Percentiles rank a stretch among this genome's conserved stretches.
Conservation (phyloP, 1,140 invertebrate genomes). For the Hormaphis cornu region DNA sequence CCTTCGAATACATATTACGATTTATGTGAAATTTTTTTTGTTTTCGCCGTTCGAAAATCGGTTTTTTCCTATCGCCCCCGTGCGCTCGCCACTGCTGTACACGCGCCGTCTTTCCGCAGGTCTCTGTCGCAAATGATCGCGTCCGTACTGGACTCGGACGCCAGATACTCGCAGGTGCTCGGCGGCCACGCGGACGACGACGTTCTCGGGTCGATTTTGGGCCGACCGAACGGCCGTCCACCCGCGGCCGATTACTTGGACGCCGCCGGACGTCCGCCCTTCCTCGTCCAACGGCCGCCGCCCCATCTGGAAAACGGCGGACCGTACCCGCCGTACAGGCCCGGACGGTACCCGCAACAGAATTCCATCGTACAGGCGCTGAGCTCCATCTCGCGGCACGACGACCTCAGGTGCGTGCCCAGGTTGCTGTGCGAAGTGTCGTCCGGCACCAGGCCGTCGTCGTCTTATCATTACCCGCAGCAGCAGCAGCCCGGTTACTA, state of each 20-base stretch:
- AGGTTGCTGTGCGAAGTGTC: slow-evolving; percentile 66
- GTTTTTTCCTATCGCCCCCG: no score
- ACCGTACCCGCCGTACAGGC: not conserved
- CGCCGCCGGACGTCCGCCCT: not conserved
- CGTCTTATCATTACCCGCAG: slow-evolving; percentile 16
- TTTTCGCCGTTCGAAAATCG: no score
- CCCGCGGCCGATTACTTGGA: not conserved
- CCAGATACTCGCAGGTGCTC: not conserved
- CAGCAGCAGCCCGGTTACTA: slow-evolving; percentile 10
- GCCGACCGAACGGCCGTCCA: not conserved
- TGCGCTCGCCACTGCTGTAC: no score
- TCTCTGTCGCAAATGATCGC: not conserved
- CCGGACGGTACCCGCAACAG: slow-evolving; percentile 1
- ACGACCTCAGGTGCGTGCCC: slow-evolving; percentile 66
- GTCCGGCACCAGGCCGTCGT: slow-evolving; percentile 45
- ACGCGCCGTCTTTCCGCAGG: not conserved
- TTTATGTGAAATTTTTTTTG: no score
- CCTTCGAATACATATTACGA: no score
- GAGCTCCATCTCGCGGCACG: slow-evolving; percentile 60
- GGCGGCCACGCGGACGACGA: not conserved
- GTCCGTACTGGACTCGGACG: not conserved
- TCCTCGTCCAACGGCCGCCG: not conserved
- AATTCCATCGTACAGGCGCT: slow-evolving; percentile 49
- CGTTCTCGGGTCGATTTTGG: not conserved
- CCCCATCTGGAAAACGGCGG: not conserved